Evolutionary conservation across 2,113 vertebrate species (phyloP).

Genomic region (Alligator sinensis): DNA sequence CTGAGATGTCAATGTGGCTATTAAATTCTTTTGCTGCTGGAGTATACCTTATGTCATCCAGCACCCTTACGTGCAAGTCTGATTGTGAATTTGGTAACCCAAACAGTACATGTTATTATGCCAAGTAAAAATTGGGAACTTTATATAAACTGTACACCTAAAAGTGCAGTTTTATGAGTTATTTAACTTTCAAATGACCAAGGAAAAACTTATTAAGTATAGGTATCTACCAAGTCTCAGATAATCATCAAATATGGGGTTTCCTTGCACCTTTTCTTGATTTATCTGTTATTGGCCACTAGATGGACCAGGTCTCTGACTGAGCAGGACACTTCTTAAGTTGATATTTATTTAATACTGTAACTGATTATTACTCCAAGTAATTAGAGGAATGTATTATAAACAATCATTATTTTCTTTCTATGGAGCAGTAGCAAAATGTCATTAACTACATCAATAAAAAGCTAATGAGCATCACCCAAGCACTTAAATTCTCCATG

Average conservation of each 20-base stretch:
- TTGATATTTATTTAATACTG: neutral
- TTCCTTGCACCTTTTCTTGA: neutral
- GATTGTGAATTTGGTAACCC: no score
- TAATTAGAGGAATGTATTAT: neutral
- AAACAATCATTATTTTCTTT: neutral
- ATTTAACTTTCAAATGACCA: neutral
- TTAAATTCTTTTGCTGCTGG: no score
- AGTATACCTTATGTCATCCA: no score
- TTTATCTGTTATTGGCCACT: rapidly evolving
- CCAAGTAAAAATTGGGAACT: neutral
- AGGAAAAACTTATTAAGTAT: neutral
- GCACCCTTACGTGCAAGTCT: no score
- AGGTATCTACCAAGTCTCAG: neutral
- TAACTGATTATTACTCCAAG: neutral
- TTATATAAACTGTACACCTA: no score
- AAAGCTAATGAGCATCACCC: neutral
- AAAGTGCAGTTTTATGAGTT: neutral
- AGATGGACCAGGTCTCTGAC: neutral
- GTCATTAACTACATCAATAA: rapidly evolving
- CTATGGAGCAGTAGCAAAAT: neutral
- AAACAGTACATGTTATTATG: no score
- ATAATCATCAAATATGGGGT: neutral
- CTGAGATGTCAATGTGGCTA: no score
- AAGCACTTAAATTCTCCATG: neutral
- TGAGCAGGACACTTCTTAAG: neutral